phyloP scores from a whole-genome alignment of 2,797 vertebrate genomes.

The Phrynocephalus vlangalii region DNA sequence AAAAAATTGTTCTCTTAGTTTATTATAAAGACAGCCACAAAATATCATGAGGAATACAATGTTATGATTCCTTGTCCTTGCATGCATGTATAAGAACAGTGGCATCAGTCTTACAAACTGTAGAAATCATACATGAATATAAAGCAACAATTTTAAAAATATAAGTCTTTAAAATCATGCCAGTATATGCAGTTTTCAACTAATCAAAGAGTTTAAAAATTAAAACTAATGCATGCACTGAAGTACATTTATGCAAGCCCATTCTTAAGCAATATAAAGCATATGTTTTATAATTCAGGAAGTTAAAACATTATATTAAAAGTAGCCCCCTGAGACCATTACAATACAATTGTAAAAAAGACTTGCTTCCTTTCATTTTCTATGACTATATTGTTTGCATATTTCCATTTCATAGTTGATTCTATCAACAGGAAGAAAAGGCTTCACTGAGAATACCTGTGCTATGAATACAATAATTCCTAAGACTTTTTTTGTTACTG shows the following conservation, averaged over 20 bases:
- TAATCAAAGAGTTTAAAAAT: background rate
- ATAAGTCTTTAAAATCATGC: background rate
- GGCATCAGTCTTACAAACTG: too few relatives aligned
- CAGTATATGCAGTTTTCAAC: background rate
- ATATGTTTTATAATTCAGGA: background rate
- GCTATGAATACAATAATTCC: constrained; percentile 32
- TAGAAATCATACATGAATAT: too few relatives aligned
- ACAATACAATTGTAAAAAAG: background rate
- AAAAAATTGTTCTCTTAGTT: too few relatives aligned
- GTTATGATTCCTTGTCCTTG: too few relatives aligned
- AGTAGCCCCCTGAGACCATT: constrained; percentile 6
- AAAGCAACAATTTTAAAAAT: background rate
- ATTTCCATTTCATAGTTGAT: constrained; percentile 20
- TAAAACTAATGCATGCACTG: background rate
- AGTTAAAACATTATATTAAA: constrained; percentile 22
- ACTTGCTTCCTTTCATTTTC: constrained; percentile 28
- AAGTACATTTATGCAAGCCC: background rate
- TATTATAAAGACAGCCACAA: too few relatives aligned
- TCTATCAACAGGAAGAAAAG: constrained; percentile 36
- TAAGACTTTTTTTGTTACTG: constrained; percentile 12
- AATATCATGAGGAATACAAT: too few relatives aligned
- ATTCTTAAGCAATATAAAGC: background rate
- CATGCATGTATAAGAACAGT: too few relatives aligned
- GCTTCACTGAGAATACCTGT: background rate
- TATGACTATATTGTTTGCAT: constrained; percentile 13